Base-by-base conservation (phyloP, 2,797 vertebrate genomes). In the Tauraco hartlaubi region DNA sequence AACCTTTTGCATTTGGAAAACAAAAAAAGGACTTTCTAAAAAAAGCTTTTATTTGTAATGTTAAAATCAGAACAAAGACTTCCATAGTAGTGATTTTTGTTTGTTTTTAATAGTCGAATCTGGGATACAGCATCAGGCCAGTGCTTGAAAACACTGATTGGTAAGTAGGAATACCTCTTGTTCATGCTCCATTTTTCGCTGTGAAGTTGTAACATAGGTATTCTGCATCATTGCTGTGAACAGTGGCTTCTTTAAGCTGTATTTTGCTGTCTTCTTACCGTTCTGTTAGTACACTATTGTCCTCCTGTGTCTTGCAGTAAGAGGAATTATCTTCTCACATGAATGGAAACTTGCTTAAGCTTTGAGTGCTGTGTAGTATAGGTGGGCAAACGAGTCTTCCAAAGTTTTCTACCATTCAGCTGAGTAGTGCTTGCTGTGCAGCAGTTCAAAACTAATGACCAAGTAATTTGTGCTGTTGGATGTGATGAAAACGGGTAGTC, bases 71-170 rank as follows among this genome's bases (percentile, higher is more conserved):
- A 67, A 52, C n/a, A 83, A 39, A 82, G 19, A 7, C 25, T 82
- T 89, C 12, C 41, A 9, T 19, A 59, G 28, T 92, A 46, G 41
- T 31, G 12, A 13, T 59, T 75, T 43, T 66, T 2, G 0, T 87
- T 5, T 93, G 31, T 18, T 79, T 91, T 86, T 71, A 28, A 63
- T 81, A 99, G 99, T 92, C 99, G 99, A 85, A 99, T 99, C 98
- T 99, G 99, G 99, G 99, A 99, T 97, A 99, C 99, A 1, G 99
- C 99, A 9, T 99, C 99, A 2, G 99, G 99, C 12, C 99, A 99
- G 98, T 99, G 99, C 98, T 98, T 99, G 97, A 99, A 99, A 99
- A 99, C 99, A 1, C 98, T 99, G 92, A 99, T 99, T 26, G 99
- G 99, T 99, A 97, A 99, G 98, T 91, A 55, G 18, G 31, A 62